Evolutionary conservation across 2,113 vertebrate species (phyloP).

Genomic region (Polypterus senegalus): DNA sequence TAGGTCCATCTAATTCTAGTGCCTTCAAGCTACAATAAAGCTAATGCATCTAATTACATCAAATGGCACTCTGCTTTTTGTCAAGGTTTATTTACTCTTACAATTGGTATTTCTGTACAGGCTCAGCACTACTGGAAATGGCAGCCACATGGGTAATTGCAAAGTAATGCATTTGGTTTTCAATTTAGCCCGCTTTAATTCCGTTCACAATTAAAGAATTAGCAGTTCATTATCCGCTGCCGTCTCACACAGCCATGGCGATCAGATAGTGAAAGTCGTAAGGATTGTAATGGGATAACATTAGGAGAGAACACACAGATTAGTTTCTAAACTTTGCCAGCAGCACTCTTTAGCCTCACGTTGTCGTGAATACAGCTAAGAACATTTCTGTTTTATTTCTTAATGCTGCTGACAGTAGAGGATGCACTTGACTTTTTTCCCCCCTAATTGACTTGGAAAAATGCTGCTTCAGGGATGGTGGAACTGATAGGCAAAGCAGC

Average conservation of each 20-base stretch:
- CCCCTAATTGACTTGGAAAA: too few relatives aligned
- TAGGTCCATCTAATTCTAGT: conserved; percentile 27
- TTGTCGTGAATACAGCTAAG: too few relatives aligned
- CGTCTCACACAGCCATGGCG: conserved; percentile 11
- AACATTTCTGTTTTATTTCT: too few relatives aligned
- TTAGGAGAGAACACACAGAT: not conserved
- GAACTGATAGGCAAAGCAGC: too few relatives aligned
- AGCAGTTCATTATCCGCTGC: conserved; percentile 11
- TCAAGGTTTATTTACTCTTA: conserved; percentile 27
- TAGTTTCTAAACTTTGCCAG: not conserved
- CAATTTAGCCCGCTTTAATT: conserved; percentile 25
- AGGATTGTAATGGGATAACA: not conserved
- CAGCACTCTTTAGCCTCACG: too few relatives aligned
- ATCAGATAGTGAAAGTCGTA: not conserved
- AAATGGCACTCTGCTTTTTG: conserved; percentile 27
- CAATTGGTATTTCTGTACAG: conserved; percentile 25
- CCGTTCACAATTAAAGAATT: conserved; percentile 20
- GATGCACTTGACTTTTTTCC: too few relatives aligned
- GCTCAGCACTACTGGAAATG: conserved; percentile 22
- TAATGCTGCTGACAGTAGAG: too few relatives aligned
- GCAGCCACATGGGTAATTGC: conserved; percentile 26
- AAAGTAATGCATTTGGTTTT: conserved; percentile 25
- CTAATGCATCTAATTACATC: conserved; percentile 24
- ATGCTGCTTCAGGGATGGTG: too few relatives aligned
- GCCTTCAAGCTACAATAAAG: conserved; percentile 31